Conservation (phyloP, 2,797 vertebrate genomes). For the Acanthornis magna region DNA sequence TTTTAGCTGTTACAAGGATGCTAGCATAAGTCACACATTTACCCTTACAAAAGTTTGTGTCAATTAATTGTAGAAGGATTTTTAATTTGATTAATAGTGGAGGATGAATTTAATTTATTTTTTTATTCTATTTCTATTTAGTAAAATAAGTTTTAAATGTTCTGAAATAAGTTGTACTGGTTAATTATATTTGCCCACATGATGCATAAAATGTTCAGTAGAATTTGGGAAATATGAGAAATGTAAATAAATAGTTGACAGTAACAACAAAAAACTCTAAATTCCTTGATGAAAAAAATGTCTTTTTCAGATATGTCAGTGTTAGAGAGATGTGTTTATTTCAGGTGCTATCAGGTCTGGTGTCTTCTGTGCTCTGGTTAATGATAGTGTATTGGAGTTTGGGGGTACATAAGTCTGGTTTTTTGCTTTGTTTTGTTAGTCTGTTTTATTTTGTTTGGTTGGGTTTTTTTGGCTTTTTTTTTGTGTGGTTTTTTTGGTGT, state of each 20-base stretch:
- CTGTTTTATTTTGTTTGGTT: background rate
- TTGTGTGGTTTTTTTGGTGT: no score
- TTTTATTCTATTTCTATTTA: background rate
- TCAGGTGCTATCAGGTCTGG: background rate
- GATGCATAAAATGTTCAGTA: background rate
- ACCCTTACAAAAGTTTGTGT: background rate
- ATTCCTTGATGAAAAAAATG: background rate
- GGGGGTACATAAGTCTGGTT: rapidly evolving
- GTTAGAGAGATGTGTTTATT: background rate
- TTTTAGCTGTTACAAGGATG: background rate
- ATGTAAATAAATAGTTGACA: background rate
- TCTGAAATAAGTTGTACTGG: background rate
- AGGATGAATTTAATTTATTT: background rate
- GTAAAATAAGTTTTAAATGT: background rate
- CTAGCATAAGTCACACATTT: background rate
- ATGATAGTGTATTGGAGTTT: background rate
- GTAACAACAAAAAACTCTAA: background rate
- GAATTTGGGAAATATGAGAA: background rate
- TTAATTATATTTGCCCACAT: background rate
- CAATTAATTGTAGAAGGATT: background rate
- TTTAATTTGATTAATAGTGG: background rate
- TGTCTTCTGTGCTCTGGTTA: background rate
- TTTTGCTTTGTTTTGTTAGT: background rate
- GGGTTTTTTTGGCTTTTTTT: background rate
- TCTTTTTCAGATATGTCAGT: background rate